These are phyloP conservation scores for Tinamus major DNA, from an alignment of 2,797 vertebrate species.

Conservation along the genomic window DNA sequence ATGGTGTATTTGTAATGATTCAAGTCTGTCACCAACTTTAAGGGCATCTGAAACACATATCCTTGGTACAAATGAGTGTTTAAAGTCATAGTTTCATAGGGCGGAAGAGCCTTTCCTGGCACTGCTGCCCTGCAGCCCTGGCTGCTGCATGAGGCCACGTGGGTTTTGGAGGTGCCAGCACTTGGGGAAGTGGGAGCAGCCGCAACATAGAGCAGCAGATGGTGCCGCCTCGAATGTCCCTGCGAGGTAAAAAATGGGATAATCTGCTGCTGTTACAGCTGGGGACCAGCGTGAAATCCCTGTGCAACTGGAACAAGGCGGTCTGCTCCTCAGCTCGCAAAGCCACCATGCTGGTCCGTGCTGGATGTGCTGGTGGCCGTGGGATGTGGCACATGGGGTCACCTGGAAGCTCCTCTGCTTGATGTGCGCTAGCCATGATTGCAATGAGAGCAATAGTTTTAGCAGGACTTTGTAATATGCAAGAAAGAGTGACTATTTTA, in stretches of 20 bases:
- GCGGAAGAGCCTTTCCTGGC: background rate
- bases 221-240: background rate
- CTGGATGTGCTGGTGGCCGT: accelerated
- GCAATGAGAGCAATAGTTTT: background rate
- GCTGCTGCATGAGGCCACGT: background rate
- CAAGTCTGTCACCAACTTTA: background rate
- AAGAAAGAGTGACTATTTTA: background rate
- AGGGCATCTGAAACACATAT: background rate
- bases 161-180: background rate
- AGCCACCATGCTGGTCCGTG: accelerated
- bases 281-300: background rate
- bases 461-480: background rate
- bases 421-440: too few species aligned
- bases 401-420: background rate
- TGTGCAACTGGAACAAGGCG: background rate
- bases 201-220: background rate
- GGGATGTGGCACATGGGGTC: accelerated
- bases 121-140: background rate
- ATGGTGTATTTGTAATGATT: background rate
- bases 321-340: background rate
- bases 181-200: background rate
- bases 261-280: background rate
- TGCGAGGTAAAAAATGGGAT: background rate
- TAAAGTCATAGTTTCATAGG: background rate
- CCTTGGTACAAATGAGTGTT: background rate